Evolutionary conservation across 37 sponge, comb jelly and placozoan species (phyloP).

Genomic region (Hexactinellida sp.): DNA sequence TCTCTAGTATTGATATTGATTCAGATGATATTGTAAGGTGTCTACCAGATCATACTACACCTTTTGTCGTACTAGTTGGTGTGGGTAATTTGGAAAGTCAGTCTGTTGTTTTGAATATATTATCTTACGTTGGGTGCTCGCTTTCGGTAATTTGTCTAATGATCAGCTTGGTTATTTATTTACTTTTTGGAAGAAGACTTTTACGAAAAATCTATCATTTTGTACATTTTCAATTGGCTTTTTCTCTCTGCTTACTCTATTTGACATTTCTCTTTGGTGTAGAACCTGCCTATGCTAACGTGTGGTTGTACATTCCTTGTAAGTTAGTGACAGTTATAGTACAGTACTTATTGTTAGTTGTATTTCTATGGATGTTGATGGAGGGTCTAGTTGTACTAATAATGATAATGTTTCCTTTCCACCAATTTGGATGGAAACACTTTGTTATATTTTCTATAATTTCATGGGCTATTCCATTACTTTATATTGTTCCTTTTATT

Average conservation of each 20-base stretch:
- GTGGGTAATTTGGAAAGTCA: neutral
- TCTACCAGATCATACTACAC: neutral
- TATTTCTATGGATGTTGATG: neutral
- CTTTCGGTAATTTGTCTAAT: slow-evolving; percentile 39
- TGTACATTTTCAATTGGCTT: neutral
- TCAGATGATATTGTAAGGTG: neutral
- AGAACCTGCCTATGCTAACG: neutral
- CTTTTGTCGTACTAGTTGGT: neutral
- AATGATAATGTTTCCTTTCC: neutral
- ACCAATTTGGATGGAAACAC: neutral
- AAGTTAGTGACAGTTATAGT: neutral
- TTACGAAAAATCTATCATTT: neutral
- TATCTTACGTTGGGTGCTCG: slow-evolving; percentile 48
- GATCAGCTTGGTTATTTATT: slow-evolving; percentile 29
- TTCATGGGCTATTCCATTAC: neutral
- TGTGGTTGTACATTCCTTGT: neutral
- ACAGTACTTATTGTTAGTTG: neutral
- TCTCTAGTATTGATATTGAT: neutral
- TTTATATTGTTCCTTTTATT: neutral
- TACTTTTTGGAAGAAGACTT: slow-evolving; percentile 18
- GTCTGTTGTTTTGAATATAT: slow-evolving; percentile 16
- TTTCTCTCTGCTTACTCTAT: neutral
- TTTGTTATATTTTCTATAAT: neutral
- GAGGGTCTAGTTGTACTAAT: neutral
- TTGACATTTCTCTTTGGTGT: neutral